These are phyloP conservation scores for Tetanocera ferruginea DNA, from an alignment of 2,888 invertebrate genomes.

Conservation along the genomic window DNA sequence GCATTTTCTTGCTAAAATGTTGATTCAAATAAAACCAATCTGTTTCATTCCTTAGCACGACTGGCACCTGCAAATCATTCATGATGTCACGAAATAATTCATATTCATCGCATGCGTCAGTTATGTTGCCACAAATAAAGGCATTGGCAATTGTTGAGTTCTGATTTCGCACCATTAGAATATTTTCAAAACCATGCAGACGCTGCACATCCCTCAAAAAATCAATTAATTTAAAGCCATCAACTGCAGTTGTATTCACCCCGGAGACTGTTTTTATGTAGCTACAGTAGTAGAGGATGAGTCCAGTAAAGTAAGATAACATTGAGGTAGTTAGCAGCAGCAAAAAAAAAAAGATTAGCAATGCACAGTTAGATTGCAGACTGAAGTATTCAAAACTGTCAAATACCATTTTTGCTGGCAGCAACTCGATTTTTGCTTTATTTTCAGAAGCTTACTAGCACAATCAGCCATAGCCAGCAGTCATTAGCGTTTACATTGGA, in stretches of 20 bases:
- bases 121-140: constrained; percentile 37
- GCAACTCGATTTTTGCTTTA: no score
- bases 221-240: constrained; percentile 32
- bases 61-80: constrained; percentile 50
- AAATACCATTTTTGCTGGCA: no score
- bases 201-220: constrained; percentile 50
- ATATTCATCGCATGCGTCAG: neutral
- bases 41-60: constrained; percentile 55
- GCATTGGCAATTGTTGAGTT: constrained; percentile 37
- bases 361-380: neutral
- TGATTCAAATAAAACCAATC: constrained; percentile 51
- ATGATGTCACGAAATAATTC: constrained; percentile 47
- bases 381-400: neutral
- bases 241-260: constrained; percentile 2
- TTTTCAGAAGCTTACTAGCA: no score
- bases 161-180: constrained; percentile 49
- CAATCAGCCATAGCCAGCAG: neutral
- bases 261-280: neutral
- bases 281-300: neutral
- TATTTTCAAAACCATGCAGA: constrained; percentile 50
- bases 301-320: neutral
- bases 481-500: neutral
- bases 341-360: neutral
- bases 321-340: neutral
- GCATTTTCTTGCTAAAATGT: constrained; percentile 47